Base-by-base conservation (phyloP, 1,140 invertebrate species). In the Babylonia areolata region DNA sequence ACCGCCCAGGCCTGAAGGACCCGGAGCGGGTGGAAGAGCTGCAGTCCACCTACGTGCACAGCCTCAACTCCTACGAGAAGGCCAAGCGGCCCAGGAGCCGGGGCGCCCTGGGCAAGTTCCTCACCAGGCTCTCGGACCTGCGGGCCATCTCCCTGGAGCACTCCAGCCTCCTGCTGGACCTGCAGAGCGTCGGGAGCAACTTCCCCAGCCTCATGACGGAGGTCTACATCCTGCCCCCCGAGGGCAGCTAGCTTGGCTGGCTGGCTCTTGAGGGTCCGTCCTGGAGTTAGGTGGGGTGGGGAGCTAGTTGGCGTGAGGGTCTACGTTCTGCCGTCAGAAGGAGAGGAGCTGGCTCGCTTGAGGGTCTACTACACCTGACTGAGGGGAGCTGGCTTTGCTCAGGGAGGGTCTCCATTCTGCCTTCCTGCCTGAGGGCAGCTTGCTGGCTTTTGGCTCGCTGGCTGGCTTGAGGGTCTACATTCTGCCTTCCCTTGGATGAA, bases 61-160 rank as follows among this genome's bases (percentile, higher is more conserved):
- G 98, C 37, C 94, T 99, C 88, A 90, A 94, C 39, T 92, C 97
- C 90, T 99, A 99, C 95, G 97, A 99, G 86, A 95, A 97, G 42
- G 93, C 92, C 78, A 94, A 98, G 94, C 95, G 97, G 90, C 90
- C 90, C 88, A 96, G 96, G 85, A 95, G 96, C 77, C 96, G 97
- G 82, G 95, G 97, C 90, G 92, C 93, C 81, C 98, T 98, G 94
- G 98, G 98, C 81, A 98, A 98, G 94, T 95, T 99, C 84, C 95
- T 99, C 77, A 97, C 97, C 73, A 97, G 99, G 54, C 95, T 99
- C 69, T 98, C 98, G 33, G 98, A 99, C 95, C 95, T 99, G 88
- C 96, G 98, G 81, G 98, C 98, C 80, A 96, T 99, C 85, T 98
- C 98, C 92, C 98, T 97, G 94, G 97, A 98, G 95, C 99, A 99